phyloP scores from a whole-genome alignment of 1,140 invertebrate genomes.

The Thaumetopoea pityocampa region DNA sequence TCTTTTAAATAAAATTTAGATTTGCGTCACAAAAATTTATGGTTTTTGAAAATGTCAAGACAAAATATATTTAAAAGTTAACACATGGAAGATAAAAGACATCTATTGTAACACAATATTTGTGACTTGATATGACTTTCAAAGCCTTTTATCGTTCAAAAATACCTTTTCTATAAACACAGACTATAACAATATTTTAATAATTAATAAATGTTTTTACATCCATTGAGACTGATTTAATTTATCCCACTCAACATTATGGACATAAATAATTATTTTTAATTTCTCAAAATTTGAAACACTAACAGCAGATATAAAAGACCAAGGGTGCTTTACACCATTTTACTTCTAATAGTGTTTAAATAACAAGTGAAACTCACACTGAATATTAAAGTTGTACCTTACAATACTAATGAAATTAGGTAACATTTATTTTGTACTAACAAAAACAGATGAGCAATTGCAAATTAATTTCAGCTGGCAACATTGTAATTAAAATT shows the following conservation, averaged over 20 bases:
- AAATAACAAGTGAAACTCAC: conserved; percentile 8
- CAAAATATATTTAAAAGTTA: no score
- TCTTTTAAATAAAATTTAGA: no score
- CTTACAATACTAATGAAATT: conserved; percentile 6
- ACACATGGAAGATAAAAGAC: no score
- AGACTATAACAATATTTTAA: no score
- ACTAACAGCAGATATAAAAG: background rate
- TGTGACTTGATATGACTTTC: no score
- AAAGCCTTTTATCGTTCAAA: no score
- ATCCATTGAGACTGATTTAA: conserved; percentile 8
- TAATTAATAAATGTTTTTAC: background rate
- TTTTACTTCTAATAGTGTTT: conserved; percentile 1
- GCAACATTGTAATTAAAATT: conserved; percentile 12
- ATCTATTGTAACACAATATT: no score
- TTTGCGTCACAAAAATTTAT: no score
- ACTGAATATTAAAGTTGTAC: background rate
- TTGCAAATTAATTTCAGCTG: conserved; percentile 9
- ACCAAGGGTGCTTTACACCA: background rate
- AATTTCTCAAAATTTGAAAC: conserved; percentile 3
- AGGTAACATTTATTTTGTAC: no score
- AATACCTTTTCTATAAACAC: no score
- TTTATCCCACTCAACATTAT: conserved; percentile 3
- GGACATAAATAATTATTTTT: background rate
- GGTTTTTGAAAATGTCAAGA: no score
- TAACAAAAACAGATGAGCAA: conserved; percentile 15